phyloP scores from a whole-genome alignment of 2,888 invertebrate genomes.

The Maniola hyperantus region DNA sequence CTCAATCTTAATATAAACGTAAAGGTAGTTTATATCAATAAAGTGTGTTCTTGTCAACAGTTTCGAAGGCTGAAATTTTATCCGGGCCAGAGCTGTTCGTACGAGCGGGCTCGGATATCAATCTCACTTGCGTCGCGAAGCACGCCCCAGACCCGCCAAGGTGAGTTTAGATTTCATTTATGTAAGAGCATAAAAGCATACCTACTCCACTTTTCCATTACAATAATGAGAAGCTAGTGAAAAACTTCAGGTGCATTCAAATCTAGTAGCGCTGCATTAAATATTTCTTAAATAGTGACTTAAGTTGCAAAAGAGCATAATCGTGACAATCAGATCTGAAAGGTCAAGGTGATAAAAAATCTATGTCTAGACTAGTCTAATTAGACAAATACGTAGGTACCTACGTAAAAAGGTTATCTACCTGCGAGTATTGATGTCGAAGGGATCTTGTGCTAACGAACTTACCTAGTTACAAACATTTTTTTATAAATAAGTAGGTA shows the following conservation, averaged over 20 bases:
- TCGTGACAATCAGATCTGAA: neutral
- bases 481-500: too few species aligned
- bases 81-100: conserved; percentile 93
- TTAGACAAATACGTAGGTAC: too few species aligned
- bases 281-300: conserved; percentile 2
- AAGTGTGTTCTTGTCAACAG: conserved; percentile 72
- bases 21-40: conserved; percentile 32
- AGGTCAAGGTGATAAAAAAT: neutral
- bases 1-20: conserved; percentile 12
- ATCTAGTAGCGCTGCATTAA: conserved; percentile 5
- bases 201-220: conserved; percentile 19
- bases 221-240: conserved; percentile 11
- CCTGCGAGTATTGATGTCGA: too few species aligned
- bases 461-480: too few species aligned
- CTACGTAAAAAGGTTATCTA: too few species aligned
- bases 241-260: conserved; percentile 8
- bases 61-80: conserved; percentile 94
- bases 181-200: conserved; percentile 20
- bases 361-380: neutral
- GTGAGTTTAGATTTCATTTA: conserved; percentile 61
- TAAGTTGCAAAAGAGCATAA: neutral
- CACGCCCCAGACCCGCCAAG: conserved; percentile 92
- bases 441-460: too few species aligned
- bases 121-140: conserved; percentile 93
- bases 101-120: conserved; percentile 95